phyloP scores from a whole-genome alignment of 2,113 vertebrate genomes.

The Sinocyclocheilus grahami region DNA sequence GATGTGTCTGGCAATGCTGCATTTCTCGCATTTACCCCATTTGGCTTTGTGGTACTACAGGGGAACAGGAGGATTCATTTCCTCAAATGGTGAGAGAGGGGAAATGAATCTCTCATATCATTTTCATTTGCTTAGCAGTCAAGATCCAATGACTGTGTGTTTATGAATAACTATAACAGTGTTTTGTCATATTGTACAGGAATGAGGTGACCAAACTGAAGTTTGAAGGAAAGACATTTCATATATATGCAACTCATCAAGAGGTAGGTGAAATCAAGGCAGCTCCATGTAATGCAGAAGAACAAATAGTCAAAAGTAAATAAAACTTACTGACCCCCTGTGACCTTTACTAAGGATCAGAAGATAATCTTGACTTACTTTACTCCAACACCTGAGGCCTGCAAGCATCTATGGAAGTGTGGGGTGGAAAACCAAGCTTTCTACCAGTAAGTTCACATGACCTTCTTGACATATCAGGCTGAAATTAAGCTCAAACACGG shows the following conservation, averaged over 20 bases:
- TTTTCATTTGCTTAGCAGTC: constrained; percentile 22
- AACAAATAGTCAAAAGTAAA: neutral
- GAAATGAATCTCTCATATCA: constrained; percentile 27
- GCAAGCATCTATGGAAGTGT: constrained; percentile 99
- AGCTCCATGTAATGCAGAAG: neutral
- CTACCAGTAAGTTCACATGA: constrained; percentile 86
- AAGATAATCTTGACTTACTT: constrained; percentile 96
- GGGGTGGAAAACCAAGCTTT: constrained; percentile 98
- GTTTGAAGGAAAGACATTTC: constrained; percentile 97
- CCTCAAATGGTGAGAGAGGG: constrained; percentile 89
- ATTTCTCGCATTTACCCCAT: constrained; percentile 95
- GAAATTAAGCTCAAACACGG: neutral
- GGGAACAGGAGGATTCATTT: constrained; percentile 96
- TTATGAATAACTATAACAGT: neutral
- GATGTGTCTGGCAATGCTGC: constrained; percentile 97
- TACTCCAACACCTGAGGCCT: constrained; percentile 95
- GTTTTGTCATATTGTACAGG: constrained; percentile 72
- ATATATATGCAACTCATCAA: constrained; percentile 93
- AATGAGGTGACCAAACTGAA: constrained; percentile 97
- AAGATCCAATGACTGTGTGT: constrained; percentile 33
- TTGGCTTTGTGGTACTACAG: constrained; percentile 96
- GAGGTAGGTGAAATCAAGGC: constrained; percentile 83
- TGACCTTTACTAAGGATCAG: constrained; percentile 80
- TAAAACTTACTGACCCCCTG: neutral
- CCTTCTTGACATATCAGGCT: neutral